These are phyloP conservation scores for Hormiphora californensis DNA, from an alignment of 37 sponge, comb jelly and placozoan genomes.

Conservation along the genomic window DNA sequence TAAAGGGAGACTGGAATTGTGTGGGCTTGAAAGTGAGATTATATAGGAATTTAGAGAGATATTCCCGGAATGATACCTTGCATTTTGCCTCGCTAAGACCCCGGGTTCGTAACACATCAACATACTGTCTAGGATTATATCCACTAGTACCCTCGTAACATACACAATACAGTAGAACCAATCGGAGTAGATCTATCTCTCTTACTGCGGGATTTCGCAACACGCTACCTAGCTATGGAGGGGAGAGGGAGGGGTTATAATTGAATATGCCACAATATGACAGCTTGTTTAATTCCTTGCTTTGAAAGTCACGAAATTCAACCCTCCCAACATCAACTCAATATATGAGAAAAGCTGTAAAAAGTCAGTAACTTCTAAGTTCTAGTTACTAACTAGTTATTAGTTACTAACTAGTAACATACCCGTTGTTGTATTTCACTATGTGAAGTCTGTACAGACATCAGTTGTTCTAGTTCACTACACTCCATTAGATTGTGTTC, in stretches of 20 bases:
- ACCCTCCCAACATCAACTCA: background rate
- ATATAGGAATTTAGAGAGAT: no score
- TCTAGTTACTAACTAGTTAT: background rate
- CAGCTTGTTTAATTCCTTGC: background rate
- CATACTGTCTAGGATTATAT: conserved; percentile 44
- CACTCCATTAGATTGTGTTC: conserved; percentile 71
- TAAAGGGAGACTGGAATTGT: no score
- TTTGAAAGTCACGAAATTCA: background rate
- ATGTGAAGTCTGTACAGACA: conserved; percentile 63
- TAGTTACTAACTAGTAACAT: background rate
- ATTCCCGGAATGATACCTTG: no score
- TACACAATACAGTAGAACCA: conserved; percentile 70
- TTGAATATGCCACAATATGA: background rate
- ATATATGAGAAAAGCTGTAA: background rate
- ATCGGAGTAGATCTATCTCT: conserved; percentile 65
- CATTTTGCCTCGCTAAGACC: conserved; percentile 60
- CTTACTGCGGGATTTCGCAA: conserved; percentile 59
- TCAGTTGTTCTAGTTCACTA: conserved; percentile 84
- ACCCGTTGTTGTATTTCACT: conserved; percentile 46
- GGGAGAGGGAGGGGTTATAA: background rate
- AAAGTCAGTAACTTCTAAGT: background rate
- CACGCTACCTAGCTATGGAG: background rate
- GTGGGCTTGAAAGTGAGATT: no score
- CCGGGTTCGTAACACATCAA: conserved; percentile 43
- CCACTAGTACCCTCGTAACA: conserved; percentile 67